phyloP scores from a whole-genome alignment of 2,797 vertebrate species.

The Danio choprae region DNA sequence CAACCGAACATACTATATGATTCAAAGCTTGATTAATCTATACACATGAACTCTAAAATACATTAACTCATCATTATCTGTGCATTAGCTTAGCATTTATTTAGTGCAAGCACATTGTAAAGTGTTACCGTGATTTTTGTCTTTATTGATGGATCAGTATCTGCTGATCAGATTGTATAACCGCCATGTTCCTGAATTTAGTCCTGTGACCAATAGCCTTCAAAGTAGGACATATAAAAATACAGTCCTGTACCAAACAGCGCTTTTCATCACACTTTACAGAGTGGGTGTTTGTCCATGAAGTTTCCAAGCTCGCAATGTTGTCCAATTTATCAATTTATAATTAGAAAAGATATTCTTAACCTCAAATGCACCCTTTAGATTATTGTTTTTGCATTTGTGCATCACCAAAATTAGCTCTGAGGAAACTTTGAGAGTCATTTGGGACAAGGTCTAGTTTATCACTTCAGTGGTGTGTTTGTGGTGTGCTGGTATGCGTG shows the following conservation, averaged over 20 bases:
- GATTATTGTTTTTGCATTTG: not conserved
- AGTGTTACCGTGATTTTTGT: not conserved
- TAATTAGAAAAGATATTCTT: not conserved
- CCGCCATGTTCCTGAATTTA: conserved; percentile 28
- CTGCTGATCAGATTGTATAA: conserved; percentile 24
- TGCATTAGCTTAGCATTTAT: too few relatives aligned
- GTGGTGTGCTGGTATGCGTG: not conserved
- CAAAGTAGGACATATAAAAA: not conserved
- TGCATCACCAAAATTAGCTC: not conserved
- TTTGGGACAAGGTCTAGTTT: not conserved
- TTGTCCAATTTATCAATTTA: not conserved
- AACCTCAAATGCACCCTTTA: not conserved
- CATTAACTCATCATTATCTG: too few relatives aligned
- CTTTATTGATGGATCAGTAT: not conserved
- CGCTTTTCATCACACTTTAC: not conserved
- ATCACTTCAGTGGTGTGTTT: not conserved
- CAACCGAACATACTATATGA: too few relatives aligned
- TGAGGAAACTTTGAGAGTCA: not conserved
- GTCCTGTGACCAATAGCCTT: not conserved
- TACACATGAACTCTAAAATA: too few relatives aligned
- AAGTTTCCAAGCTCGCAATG: not conserved
- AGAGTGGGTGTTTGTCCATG: not conserved
- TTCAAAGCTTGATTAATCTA: too few relatives aligned
- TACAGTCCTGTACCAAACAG: not conserved
- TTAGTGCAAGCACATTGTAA: too few relatives aligned